Percentiles rank a stretch among this genome's conserved stretches.
Evolutionary conservation across 2,113 vertebrate species (phyloP).

Genomic region (Neogobius melanostomus): DNA sequence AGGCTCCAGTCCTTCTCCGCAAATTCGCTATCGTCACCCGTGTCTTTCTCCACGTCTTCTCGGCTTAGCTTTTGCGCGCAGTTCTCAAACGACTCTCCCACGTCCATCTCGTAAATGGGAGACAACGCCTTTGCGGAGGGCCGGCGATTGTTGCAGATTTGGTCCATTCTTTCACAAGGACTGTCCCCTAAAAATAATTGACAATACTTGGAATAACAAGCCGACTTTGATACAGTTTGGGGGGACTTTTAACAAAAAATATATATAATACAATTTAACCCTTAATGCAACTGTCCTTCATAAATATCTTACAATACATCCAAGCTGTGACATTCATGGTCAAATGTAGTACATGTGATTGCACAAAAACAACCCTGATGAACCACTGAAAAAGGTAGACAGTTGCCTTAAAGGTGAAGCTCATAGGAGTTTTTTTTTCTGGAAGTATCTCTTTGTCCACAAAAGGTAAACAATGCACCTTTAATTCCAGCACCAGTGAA

Average conservation of each 20-base stretch:
- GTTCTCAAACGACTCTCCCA: conserved; percentile 87
- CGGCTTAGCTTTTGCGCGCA: conserved; percentile 80
- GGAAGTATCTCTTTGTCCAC: conserved; percentile 74
- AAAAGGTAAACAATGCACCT: conserved; percentile 49
- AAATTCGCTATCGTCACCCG: conserved; percentile 76
- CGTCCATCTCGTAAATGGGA: conserved; percentile 96
- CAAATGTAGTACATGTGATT: conserved; percentile 6
- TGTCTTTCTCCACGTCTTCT: conserved; percentile 69
- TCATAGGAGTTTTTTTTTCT: conserved; percentile 57
- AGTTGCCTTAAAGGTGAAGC: conserved; percentile 73
- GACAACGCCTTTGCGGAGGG: conserved; percentile 92
- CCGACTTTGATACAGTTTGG: conserved; percentile 55
- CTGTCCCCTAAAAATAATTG: conserved; percentile 99
- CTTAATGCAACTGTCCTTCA: conserved; percentile 68
- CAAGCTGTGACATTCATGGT: conserved; percentile 1
- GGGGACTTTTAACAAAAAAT: conserved; percentile 24
- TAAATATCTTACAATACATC: conserved; percentile 7
- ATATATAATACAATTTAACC: conserved; percentile 56
- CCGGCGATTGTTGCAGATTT: conserved; percentile 91
- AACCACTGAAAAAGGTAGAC: conserved; percentile 44
- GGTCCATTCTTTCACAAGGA: conserved; percentile 97
- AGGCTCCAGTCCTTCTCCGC: conserved; percentile 94
- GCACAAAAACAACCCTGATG: conserved; percentile 25
- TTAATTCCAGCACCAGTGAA: conserved; percentile 55
- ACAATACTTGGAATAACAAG: conserved; percentile 99